Percentiles rank a stretch among this genome's conserved stretches.
These are phyloP conservation scores for Tiaroga cobitis DNA, from an alignment of 2,797 vertebrate genomes.

Conservation along the genomic window DNA sequence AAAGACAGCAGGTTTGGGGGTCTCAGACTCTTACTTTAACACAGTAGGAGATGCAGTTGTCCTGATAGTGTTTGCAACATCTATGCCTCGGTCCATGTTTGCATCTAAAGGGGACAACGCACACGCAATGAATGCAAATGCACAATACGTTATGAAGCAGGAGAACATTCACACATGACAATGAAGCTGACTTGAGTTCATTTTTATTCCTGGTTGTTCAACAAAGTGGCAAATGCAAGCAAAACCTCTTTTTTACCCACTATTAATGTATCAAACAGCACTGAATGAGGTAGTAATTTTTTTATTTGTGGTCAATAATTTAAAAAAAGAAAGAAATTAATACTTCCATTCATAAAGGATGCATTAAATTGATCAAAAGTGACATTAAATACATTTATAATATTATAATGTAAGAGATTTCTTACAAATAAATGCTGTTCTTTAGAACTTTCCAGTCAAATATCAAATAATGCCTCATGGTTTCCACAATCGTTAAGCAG, in stretches of 20 bases:
- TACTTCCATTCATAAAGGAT: not conserved
- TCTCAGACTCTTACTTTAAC: constrained; percentile 87
- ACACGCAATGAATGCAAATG: constrained; percentile 6
- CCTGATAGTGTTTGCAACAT: constrained; percentile 97
- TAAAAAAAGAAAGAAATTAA: not conserved
- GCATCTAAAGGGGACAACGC: constrained; percentile 83
- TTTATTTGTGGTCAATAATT: too few relatives aligned
- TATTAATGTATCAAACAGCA: not conserved
- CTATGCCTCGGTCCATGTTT: constrained; percentile 94
- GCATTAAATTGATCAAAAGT: not conserved
- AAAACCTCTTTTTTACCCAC: not conserved
- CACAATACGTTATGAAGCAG: not conserved
- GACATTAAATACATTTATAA: not conserved
- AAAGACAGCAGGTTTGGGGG: not conserved
- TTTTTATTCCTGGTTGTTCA: too few relatives aligned
- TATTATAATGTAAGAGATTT: not conserved
- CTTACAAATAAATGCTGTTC: not conserved
- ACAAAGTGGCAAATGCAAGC: not conserved
- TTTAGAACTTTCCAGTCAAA: not conserved
- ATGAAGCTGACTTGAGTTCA: not conserved
- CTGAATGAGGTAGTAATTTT: too few relatives aligned
- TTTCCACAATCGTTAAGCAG: not conserved
- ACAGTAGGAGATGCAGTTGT: constrained; percentile 98
- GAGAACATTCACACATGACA: not conserved
- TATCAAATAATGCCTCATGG: not conserved